These are phyloP conservation scores for Ianthella basta DNA, from an alignment of 37 sponge, comb jelly and placozoan species.

Conservation along the genomic window DNA sequence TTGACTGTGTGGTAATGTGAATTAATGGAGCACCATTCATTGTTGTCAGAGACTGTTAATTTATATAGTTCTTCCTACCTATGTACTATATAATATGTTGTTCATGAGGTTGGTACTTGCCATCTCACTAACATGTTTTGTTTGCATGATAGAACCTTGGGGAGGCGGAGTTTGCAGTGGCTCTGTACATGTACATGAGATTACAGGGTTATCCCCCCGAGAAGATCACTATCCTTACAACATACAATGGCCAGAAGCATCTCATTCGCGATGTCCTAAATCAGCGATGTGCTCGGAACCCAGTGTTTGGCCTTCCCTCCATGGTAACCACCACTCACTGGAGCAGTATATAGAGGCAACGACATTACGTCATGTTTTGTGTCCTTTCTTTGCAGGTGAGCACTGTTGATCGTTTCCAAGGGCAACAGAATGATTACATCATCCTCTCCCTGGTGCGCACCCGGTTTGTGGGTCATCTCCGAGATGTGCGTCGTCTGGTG, in stretches of 20 bases:
- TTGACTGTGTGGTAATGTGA: background rate
- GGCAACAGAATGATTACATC: conserved; percentile 99
- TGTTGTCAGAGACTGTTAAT: background rate
- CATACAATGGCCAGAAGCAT: conserved; percentile 99
- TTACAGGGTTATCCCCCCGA: conserved; percentile 97
- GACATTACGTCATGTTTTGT: background rate
- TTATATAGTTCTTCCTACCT: background rate
- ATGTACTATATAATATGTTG: background rate
- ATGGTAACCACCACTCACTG: background rate
- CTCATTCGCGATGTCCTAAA: conserved; percentile 94
- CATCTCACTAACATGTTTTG: too few relatives aligned
- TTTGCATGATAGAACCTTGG: conserved; percentile 82
- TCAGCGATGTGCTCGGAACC: conserved; percentile 93
- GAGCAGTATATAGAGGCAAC: background rate
- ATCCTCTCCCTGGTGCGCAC: conserved; percentile 97
- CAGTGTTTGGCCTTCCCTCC: conserved; percentile 91
- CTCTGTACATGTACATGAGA: conserved; percentile 98
- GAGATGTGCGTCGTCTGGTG: conserved; percentile 96
- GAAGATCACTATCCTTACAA: conserved; percentile 97
- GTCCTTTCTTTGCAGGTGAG: conserved; percentile 76
- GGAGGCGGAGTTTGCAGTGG: conserved; percentile 97
- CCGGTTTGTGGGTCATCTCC: conserved; percentile 88
- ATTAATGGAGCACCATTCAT: background rate
- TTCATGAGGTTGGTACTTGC: too few relatives aligned
- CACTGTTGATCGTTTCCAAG: conserved; percentile 98